A percentile compares a stretch with the other conserved stretches of the same genome.
These are phyloP conservation scores for Pteruthius melanotis DNA, from an alignment of 2,113 vertebrate species.

Conservation along the genomic window DNA sequence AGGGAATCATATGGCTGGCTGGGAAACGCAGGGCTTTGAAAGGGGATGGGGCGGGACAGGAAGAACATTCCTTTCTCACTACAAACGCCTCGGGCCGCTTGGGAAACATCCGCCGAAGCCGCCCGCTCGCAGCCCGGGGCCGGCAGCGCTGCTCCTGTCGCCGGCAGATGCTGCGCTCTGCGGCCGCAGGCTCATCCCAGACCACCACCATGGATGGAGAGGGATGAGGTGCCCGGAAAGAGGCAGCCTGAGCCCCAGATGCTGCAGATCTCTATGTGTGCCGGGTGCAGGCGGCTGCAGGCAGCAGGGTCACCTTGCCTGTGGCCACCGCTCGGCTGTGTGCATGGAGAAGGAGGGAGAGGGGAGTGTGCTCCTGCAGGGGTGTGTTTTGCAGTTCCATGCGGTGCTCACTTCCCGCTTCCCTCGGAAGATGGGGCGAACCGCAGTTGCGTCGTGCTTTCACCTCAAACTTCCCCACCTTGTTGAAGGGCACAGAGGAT, in stretches of 20 bases:
- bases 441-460: background rate
- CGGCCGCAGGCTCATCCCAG: background rate
- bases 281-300: conserved; percentile 4
- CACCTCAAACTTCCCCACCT: background rate
- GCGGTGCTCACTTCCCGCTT: background rate
- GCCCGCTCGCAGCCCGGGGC: background rate
- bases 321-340: background rate
- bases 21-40: background rate
- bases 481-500: background rate
- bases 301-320: background rate
- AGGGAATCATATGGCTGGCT: conserved; percentile 11
- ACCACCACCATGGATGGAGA: background rate
- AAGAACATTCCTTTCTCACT: conserved; percentile 54
- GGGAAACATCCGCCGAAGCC: background rate
- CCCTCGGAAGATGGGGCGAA: background rate
- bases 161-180: background rate
- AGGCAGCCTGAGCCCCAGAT: conserved; percentile 53
- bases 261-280: background rate
- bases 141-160: background rate
- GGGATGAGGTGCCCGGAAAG: conserved; percentile 30
- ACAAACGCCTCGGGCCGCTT: background rate
- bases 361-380: background rate
- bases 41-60: conserved; percentile 25
- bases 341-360: background rate
- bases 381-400: background rate